These are phyloP conservation scores for Trissolcus brochymenae DNA, from an alignment of 2,888 invertebrate genomes.

Conservation along the genomic window DNA sequence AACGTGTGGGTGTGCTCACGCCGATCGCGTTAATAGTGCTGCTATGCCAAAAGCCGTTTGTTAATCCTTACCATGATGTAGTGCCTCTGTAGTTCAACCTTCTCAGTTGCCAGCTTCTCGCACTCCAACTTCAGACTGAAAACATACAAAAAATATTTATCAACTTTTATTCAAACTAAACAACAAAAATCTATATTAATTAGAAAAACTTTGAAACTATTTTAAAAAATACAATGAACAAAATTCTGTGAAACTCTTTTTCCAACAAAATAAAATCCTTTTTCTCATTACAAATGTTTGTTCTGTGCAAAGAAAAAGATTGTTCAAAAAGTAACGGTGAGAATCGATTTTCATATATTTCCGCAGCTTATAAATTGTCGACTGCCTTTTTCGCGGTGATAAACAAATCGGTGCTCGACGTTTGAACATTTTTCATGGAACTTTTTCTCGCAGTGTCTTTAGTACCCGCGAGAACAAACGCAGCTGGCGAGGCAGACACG, in stretches of 20 bases:
- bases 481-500: slow-evolving; percentile 50
- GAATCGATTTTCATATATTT: too few relatives aligned
- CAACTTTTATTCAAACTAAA: too few relatives aligned
- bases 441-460: slow-evolving; percentile 21
- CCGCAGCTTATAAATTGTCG: background rate
- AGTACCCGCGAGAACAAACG: slow-evolving; percentile 45
- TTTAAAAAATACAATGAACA: too few relatives aligned
- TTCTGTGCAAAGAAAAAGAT: too few relatives aligned
- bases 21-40: slow-evolving; percentile 47
- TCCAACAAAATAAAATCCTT: too few relatives aligned
- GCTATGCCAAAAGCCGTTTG: slow-evolving; percentile 53
- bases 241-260: too few relatives aligned
- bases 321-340: too few relatives aligned
- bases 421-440: slow-evolving; percentile 24
- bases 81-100: slow-evolving; percentile 93
- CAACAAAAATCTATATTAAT: too few relatives aligned
- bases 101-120: slow-evolving; percentile 92
- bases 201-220: too few relatives aligned
- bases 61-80: slow-evolving; percentile 88
- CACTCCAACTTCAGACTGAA: slow-evolving; percentile 90
- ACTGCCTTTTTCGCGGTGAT: background rate
- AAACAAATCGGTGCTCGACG: background rate
- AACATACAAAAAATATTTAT: slow-evolving; percentile 57
- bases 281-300: too few relatives aligned
- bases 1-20: slow-evolving; percentile 10